phyloP scores from a whole-genome alignment of 2,797 vertebrate genomes.

The Poeciliopsis paucimaculata region DNA sequence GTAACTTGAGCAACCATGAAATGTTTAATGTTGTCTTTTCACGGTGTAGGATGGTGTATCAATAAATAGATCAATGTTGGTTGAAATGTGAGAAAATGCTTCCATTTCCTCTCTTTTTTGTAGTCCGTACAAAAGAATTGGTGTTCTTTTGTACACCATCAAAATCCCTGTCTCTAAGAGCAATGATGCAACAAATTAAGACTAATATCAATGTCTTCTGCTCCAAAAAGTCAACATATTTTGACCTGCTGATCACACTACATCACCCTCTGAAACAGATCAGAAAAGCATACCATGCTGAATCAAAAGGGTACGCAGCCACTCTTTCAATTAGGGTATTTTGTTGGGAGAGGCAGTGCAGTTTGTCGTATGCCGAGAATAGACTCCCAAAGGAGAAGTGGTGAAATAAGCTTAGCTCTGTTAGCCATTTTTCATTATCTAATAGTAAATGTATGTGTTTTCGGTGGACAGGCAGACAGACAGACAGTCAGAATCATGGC shows the following conservation, averaged over 20 bases:
- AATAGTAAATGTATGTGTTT: slow-evolving; percentile 78
- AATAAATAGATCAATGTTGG: neutral
- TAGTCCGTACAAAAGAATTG: neutral
- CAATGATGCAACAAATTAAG: slow-evolving; percentile 68
- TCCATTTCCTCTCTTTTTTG: neutral
- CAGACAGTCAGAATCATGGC: slow-evolving; percentile 14
- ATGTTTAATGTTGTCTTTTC: neutral
- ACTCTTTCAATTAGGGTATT: slow-evolving; percentile 71
- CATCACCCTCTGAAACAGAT: slow-evolving; percentile 70
- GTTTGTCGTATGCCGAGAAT: slow-evolving; percentile 54
- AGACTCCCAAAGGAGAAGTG: slow-evolving; percentile 69
- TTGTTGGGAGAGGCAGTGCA: slow-evolving; percentile 42
- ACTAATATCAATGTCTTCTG: slow-evolving; percentile 54
- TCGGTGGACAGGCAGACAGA: slow-evolving; percentile 45
- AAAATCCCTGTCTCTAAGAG: slow-evolving; percentile 23
- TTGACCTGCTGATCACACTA: slow-evolving; percentile 67
- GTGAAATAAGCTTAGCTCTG: slow-evolving; percentile 76
- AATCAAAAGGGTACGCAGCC: slow-evolving; percentile 73
- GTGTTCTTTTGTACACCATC: no score
- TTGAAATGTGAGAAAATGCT: neutral
- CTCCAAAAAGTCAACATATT: slow-evolving; percentile 48
- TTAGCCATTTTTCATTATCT: slow-evolving; percentile 77
- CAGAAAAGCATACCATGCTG: slow-evolving; percentile 70
- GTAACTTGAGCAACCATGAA: neutral
- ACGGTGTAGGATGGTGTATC: neutral